Evolutionary conservation across 2,113 vertebrate genomes (phyloP).

Genomic region (Chamaea fasciata): DNA sequence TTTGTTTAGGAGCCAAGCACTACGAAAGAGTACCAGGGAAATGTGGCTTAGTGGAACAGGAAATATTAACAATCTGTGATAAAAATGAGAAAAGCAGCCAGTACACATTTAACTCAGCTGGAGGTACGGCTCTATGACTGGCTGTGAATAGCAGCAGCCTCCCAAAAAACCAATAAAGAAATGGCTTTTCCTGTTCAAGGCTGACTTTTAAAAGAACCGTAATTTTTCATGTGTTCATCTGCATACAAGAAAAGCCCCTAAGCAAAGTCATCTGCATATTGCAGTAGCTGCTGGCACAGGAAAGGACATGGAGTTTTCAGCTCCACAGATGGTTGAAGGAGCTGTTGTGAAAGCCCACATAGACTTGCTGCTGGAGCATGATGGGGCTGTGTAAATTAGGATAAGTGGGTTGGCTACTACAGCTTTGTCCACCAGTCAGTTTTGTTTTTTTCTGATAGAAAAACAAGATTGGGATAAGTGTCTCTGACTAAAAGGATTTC

Average conservation of each 20-base stretch:
- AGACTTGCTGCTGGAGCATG: background rate
- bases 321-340: background rate
- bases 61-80: conserved; percentile 34
- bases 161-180: background rate
- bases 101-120: background rate
- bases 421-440: background rate
- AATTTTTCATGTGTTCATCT: background rate
- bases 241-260: background rate
- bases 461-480: background rate
- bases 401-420: background rate
- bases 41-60: conserved; percentile 58
- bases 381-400: too few species aligned
- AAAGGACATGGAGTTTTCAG: background rate
- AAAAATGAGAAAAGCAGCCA: background rate
- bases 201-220: background rate
- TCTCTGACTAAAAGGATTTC: background rate
- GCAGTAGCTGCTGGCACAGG: background rate
- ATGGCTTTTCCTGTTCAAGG: background rate
- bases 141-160: background rate
- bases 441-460: background rate
- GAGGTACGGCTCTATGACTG: background rate
- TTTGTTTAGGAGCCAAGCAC: conserved; percentile 60
- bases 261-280: background rate
- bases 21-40: conserved; percentile 50
- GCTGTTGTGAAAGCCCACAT: background rate